Base-by-base conservation (phyloP, 2,113 vertebrate genomes). In the Pelecanus crispus region DNA sequence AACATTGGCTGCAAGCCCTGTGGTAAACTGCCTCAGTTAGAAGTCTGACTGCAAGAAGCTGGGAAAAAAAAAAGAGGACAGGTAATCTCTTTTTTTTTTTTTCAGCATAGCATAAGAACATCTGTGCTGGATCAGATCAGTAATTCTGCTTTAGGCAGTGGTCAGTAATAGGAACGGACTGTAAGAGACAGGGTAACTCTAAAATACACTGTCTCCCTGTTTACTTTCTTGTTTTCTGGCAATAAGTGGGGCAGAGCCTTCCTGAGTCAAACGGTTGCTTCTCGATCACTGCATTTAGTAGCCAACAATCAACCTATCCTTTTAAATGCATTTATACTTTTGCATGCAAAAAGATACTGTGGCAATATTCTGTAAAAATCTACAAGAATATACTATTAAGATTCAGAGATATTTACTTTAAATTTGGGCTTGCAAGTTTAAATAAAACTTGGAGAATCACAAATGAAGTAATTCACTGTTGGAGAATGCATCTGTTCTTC, bases 1-100 rank as follows among this genome's bases (percentile, higher is more conserved):
- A 93, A 19, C 12, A 4, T 36, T 95, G 96, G 94, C 95, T 81
- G 53, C 73, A 77, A 92, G 95, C 92, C 92, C 73, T 89, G 81
- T 58, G 91, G 83, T 94, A 90, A 96, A 67, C 22, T 89, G 44
- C 53, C 40, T 87, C 62, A 52, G 77, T 90, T 58, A 62, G 28
- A 92, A 84, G 13, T 68, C 73, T 91, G 83, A 61, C 14, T 6
- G 25, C 1, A 10, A 81, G 70, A 89, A 86, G 34, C 11, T 6
- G 38, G 11, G 20, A 18, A 47, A 45, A 44, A 62, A 28, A 77
- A 24, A 42, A 18, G 22, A 47, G 7, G 17, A 62, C 50, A 92
- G 55, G 47, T 78, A 94, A 70, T 74, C 10, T 92, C 2, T 2
- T 47, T 47, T 47, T 44, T 44, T 55, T 75, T 49, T 83, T 92